Evolutionary conservation across 2,888 invertebrate species (phyloP), one percentile per base, ranked within the genome.

Genomic region (Lamproptera curius): DNA sequence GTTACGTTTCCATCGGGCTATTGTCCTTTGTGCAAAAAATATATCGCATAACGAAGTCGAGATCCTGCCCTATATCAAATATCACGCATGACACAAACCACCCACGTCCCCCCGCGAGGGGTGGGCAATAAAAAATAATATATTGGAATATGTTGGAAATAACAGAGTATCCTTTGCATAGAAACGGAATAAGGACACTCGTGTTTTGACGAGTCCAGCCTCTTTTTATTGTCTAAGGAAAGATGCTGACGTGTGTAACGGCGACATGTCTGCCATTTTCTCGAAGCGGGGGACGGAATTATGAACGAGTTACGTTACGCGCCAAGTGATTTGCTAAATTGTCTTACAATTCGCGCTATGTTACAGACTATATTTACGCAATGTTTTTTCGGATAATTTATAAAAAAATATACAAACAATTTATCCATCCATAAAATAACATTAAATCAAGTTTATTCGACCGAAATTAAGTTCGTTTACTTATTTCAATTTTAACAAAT

Each of bases 141-240:
- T 88, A 88, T 88, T 87, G 88, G 88, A 88, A 88, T 88, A 87
- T 88, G 88, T 85, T 88, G 86, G 84, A 84, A 86, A 87, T 88
- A 88, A 88, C 87, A 83, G 79, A 76, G 87, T 86, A 87, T 85
- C 80, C 79, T 81, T 76, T 65, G 70, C 77, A 65, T 73, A 77
- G 80, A 76, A 77, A 73, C 76, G 69, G 67, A 64, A 59, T 65
- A 48, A 74, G 80, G 82, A 78, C 80, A 78, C 77, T 79, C 73
- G 73, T 72, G 67, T 72, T 72, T 68, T 77, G 77, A 79, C 76
- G 76, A 75, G 86, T 88, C 85, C 86, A 59, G 84, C 73, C 70
- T 73, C 66, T 62, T 76, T 82, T 83, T 85, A 85, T 81, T 83
- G 77, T 82, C 74, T 77, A 62, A 52, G 56, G 63, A 67, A 73